Conservation (phyloP, 2,113 vertebrate species). For the Dasyurus viverrinus region DNA sequence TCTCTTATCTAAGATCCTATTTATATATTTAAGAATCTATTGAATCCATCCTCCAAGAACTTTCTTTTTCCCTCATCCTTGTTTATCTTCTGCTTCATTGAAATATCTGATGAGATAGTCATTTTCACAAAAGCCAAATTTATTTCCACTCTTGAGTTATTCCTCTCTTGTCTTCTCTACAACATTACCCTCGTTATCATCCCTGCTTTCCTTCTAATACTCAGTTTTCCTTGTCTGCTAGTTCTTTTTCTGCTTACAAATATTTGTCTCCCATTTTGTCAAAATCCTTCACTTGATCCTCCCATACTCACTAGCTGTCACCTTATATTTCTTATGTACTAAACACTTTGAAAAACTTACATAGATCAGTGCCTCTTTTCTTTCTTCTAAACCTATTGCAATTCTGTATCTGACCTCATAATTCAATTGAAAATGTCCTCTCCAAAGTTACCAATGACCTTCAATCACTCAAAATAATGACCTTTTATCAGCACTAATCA, state of each 20-base stretch:
- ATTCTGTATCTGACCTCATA: not conserved
- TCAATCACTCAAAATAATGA: not conserved
- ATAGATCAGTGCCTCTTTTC: not conserved
- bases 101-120: not conserved
- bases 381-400: not conserved
- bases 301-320: not conserved
- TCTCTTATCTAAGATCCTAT: not conserved
- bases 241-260: not conserved
- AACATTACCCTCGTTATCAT: not conserved
- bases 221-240: not conserved
- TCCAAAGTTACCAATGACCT: not conserved
- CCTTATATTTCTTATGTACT: not conserved
- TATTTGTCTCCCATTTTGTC: not conserved
- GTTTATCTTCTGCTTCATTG: not conserved
- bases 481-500: not conserved
- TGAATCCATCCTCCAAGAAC: not conserved
- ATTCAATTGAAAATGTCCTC: not conserved
- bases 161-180: not conserved
- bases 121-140: not conserved
- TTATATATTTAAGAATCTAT: not conserved
- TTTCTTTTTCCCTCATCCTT: not conserved
- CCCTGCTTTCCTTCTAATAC: not conserved
- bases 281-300: not conserved
- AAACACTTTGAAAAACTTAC: not conserved
- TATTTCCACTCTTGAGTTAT: not conserved